phyloP scores from a whole-genome alignment of 2,888 invertebrate genomes.

The Parelbella ahira region DNA sequence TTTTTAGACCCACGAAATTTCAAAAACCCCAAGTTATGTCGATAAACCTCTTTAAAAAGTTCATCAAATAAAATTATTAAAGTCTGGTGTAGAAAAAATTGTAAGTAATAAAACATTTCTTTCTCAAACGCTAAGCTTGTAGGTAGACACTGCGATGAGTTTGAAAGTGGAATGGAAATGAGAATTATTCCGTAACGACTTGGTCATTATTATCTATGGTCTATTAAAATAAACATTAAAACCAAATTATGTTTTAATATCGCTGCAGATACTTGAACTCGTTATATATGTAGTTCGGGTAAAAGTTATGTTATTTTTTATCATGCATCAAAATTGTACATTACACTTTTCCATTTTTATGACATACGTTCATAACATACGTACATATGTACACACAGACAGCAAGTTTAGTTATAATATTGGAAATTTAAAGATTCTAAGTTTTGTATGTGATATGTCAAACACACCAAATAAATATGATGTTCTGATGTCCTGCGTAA shows the following conservation, averaged over 20 bases:
- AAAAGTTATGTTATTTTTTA: too few relatives aligned
- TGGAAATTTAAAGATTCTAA: too few relatives aligned
- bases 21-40: slow-evolving; percentile 10
- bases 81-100: slow-evolving; percentile 15
- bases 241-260: slow-evolving; percentile 20
- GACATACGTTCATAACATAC: too few relatives aligned
- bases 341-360: too few relatives aligned
- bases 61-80: slow-evolving; percentile 24
- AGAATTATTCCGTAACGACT: slow-evolving; percentile 21
- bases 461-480: too few relatives aligned
- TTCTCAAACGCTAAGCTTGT: slow-evolving; percentile 7
- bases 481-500: too few relatives aligned
- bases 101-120: slow-evolving; percentile 5
- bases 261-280: slow-evolving; percentile 8
- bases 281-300: too few relatives aligned
- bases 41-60: slow-evolving; percentile 15
- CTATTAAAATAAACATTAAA: slow-evolving; percentile 21
- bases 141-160: slow-evolving; percentile 8
- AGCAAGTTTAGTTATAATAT: too few relatives aligned
- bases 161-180: slow-evolving; percentile 22
- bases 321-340: too few relatives aligned
- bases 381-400: too few relatives aligned
- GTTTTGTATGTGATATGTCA: too few relatives aligned
- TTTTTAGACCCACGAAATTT: slow-evolving; percentile 21
- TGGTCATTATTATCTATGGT: slow-evolving; percentile 23